These are phyloP conservation scores for Sarcophaga caerulescens DNA, from an alignment of 2,888 invertebrate genomes.

Conservation along the genomic window DNA sequence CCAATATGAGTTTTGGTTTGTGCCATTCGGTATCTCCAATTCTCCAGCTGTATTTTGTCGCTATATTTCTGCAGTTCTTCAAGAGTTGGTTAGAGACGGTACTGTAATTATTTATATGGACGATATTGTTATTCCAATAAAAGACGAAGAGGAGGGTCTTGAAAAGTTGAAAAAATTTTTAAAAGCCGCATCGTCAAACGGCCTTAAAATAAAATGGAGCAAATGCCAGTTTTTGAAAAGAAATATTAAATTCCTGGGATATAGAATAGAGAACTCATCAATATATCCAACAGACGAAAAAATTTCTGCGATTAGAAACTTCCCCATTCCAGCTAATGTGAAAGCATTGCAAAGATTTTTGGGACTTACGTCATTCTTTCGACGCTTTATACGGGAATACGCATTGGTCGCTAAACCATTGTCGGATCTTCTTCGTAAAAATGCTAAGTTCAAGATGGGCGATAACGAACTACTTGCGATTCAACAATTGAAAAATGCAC, in stretches of 20 bases:
- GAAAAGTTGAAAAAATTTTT: conserved; percentile 12
- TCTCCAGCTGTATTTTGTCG: conserved; percentile 66
- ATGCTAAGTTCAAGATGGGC: conserved; percentile 60
- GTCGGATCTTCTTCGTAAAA: conserved; percentile 65
- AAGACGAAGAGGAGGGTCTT: conserved; percentile 46
- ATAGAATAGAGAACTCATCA: no score
- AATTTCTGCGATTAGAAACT: conserved; percentile 7
- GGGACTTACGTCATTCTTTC: conserved; percentile 65
- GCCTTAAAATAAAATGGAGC: no score
- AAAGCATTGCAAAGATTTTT: conserved; percentile 58
- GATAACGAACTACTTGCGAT: not conserved
- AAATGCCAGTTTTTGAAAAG: no score
- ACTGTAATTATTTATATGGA: conserved; percentile 62
- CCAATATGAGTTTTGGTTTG: conserved; percentile 69
- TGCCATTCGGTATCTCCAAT: conserved; percentile 69
- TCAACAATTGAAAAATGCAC: no score
- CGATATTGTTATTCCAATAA: conserved; percentile 64
- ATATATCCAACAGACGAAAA: no score
- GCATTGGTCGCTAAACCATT: conserved; percentile 56
- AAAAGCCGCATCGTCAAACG: conserved; percentile 4
- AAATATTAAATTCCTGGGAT: no score
- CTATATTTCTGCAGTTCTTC: not conserved
- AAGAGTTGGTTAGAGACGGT: conserved; percentile 47
- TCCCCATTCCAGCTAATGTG: conserved; percentile 42
- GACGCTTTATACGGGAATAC: conserved; percentile 53